A percentile compares a stretch with the other conserved stretches of the same genome.
phyloP scores from a whole-genome alignment of 2,888 invertebrate species.

The Eupithecia tripunctaria region DNA sequence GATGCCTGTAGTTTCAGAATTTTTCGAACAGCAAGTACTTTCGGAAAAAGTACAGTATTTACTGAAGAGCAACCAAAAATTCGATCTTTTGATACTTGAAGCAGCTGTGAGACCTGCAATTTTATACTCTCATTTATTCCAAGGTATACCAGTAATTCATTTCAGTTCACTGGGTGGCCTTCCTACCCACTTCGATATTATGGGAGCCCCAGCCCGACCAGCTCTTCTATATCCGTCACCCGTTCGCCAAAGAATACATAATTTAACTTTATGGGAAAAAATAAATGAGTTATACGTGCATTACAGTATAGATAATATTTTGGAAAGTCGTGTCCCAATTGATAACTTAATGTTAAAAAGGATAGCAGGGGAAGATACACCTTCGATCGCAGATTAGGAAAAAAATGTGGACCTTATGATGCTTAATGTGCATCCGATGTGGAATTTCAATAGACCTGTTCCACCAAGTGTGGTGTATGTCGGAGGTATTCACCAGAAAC shows the following conservation, averaged over 20 bases:
- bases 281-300: constrained; percentile 32
- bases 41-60: constrained; percentile 30
- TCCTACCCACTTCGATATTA: constrained; percentile 13
- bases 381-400: constrained; percentile 44
- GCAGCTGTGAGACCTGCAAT: constrained; percentile 39
- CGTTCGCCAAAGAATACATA: constrained; percentile 20
- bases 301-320: constrained; percentile 26
- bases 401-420: constrained; percentile 63
- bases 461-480: too few species aligned
- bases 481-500: constrained; percentile 53
- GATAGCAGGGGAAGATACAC: constrained; percentile 47
- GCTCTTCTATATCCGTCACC: constrained; percentile 24
- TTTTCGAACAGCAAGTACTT: constrained; percentile 21
- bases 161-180: constrained; percentile 40
- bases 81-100: constrained; percentile 46
- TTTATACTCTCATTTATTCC: constrained; percentile 42
- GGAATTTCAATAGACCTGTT: constrained; percentile 62
- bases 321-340: constrained; percentile 10
- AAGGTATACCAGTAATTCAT: constrained; percentile 41
- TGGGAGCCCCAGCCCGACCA: constrained; percentile 31
- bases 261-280: constrained; percentile 36
- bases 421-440: constrained; percentile 66
- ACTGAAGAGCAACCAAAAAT: constrained; percentile 37
- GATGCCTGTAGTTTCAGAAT: constrained; percentile 8
- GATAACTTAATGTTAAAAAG: constrained; percentile 42